These are phyloP conservation scores for Fabriciana adippe DNA, from an alignment of 2,888 invertebrate species.

Conservation along the genomic window DNA sequence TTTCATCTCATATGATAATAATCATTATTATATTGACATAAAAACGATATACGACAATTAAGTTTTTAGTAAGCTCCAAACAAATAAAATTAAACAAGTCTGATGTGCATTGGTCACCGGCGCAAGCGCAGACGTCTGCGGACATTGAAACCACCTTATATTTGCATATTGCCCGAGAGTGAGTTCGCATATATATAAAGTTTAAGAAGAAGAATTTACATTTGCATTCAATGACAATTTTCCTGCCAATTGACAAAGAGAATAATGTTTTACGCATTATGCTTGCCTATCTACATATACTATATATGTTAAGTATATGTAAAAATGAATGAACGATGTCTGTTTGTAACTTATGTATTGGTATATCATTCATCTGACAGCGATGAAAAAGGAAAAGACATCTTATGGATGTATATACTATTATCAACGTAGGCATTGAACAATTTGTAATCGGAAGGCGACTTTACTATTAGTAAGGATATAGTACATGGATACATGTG, in stretches of 20 bases:
- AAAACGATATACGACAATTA: no score
- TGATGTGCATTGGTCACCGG: neutral
- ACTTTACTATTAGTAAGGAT: no score
- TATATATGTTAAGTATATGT: constrained; percentile 8
- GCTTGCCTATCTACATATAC: neutral
- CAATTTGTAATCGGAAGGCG: no score
- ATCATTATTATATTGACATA: no score
- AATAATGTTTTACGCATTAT: neutral
- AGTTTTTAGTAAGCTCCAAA: neutral
- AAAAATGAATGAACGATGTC: no score
- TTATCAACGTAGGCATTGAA: no score
- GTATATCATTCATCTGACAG: no score
- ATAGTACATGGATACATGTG: no score
- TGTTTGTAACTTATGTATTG: no score
- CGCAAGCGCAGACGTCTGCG: neutral
- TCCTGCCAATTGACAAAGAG: constrained; percentile 23
- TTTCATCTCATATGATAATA: no score
- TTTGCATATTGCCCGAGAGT: constrained; percentile 22
- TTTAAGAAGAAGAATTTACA: constrained; percentile 27
- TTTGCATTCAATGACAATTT: constrained; percentile 30
- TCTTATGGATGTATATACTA: no score
- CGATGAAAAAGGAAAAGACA: no score
- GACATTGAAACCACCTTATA: constrained; percentile 14
- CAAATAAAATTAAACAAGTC: neutral
- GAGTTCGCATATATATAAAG: constrained; percentile 19